Evolutionary conservation across 2,888 invertebrate genomes (phyloP).

Genomic region (Silvanus unidentatus): DNA sequence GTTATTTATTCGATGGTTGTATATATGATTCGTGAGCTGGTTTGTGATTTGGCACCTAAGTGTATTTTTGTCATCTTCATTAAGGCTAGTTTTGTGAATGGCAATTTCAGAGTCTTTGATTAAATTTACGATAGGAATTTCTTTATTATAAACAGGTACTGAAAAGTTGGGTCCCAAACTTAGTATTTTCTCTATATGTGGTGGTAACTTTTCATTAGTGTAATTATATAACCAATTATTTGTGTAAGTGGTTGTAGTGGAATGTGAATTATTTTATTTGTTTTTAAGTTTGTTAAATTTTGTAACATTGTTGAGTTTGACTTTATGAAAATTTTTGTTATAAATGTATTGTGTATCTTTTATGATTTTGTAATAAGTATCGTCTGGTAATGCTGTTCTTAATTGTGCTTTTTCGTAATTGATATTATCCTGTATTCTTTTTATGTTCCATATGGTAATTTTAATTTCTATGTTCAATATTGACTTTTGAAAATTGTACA

Average conservation of each 20-base stretch:
- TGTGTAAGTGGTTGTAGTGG: no score
- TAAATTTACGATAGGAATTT: conserved; percentile 5
- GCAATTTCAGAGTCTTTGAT: conserved; percentile 12
- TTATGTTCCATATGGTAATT: conserved; percentile 5
- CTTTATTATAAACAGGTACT: conserved; percentile 4
- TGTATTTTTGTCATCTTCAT: conserved; percentile 1
- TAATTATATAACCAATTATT: conserved; percentile 13
- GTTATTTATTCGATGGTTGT: background rate
- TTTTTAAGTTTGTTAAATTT: conserved; percentile 7
- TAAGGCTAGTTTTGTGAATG: conserved; percentile 1
- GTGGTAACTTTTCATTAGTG: conserved; percentile 12
- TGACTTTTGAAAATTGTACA: conserved; percentile 5
- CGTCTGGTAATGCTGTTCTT: background rate
- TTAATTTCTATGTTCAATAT: conserved; percentile 9
- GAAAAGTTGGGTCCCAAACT: conserved; percentile 14
- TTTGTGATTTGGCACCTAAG: conserved; percentile 7
- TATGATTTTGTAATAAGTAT: conserved; percentile 2
- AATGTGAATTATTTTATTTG: conserved; percentile 2
- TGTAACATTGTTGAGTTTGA: background rate
- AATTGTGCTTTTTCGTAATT: background rate
- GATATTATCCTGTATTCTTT: background rate
- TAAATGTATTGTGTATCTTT: conserved; percentile 4
- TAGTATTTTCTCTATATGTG: conserved; percentile 10
- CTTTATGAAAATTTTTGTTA: conserved; percentile 9
- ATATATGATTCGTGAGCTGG: conserved; percentile 8